Evolutionary conservation across 2,888 invertebrate species (phyloP), one percentile per base, ranked within the genome.

Genomic region (Prosopocoilus inquinatus): DNA sequence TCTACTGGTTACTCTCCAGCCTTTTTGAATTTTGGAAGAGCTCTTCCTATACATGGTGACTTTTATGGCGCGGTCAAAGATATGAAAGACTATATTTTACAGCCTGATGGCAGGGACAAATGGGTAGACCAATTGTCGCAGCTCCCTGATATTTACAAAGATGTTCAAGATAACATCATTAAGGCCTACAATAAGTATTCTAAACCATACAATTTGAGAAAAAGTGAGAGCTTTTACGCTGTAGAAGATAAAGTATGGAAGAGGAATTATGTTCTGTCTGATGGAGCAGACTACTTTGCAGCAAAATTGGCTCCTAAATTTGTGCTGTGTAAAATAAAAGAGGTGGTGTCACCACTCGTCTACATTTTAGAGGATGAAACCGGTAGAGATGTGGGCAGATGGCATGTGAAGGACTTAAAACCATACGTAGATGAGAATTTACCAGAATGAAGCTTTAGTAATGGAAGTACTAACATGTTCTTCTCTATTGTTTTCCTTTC

Each of bases 401-500:
- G 60, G 55, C 64, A 64, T n/a, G n/a, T n/a, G n/a, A n/a, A n/a
- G n/a, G n/a, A 46, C 49, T 64, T n/a, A 58, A 62, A 34, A n/a
- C 16, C 16, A 16, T 16, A 16, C 16, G 3, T 3, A 2, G 16
- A 16, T 16, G 16, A 16, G 16, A 16, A 3, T 2, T 16, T 3
- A 16, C 16, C 16, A 16, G 16, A 16, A 16, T 16, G 3, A 16
- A 3, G 16, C 16, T 16, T 2, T 16, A 16, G 16, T 16, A 2
- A 2, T 3, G 16, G 16, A 16, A 16, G 16, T 16, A 16, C 16
- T 16, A 16, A 16, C 16, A 16, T 16, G 16, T 16, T 16, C 3
- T 2, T 16, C 16, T 16, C 16, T 16, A 16, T 16, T 16, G 16
- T 16, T 16, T 16, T 16, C 16, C 16, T 16, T 16, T 16, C 16